A percentile compares a stretch with the other conserved stretches of the same genome.
Conservation (phyloP, 2,888 invertebrate genomes). For the Aporophyla nigra region DNA sequence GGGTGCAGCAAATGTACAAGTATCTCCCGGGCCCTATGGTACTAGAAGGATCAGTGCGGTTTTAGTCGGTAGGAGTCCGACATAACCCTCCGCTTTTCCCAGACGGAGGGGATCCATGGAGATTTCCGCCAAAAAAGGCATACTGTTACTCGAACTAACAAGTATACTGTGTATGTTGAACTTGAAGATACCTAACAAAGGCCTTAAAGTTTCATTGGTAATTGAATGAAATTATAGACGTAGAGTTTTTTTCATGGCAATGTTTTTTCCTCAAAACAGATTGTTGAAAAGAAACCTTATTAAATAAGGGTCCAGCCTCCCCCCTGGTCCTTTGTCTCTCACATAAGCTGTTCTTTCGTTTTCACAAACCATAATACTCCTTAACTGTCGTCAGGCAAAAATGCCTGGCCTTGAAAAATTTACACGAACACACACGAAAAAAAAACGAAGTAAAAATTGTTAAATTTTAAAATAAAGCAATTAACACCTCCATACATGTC, state of each 20-base stretch:
- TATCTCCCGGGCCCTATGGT: too few species aligned
- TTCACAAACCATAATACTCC: not conserved
- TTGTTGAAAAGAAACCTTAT: not conserved
- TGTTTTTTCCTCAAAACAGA: not conserved
- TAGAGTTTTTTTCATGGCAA: not conserved
- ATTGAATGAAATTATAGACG: not conserved
- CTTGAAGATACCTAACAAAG: constrained; percentile 11
- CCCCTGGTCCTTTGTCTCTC: too few species aligned
- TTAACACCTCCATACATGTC: constrained; percentile 67
- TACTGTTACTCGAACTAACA: constrained; percentile 17
- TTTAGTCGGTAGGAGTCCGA: too few species aligned
- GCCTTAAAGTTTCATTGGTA: constrained; percentile 1
- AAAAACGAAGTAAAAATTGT: not conserved
- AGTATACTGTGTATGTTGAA: constrained; percentile 12
- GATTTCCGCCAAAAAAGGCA: too few species aligned
- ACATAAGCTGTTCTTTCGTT: too few species aligned
- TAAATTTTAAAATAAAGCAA: constrained; percentile 32
- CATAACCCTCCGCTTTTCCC: too few species aligned
- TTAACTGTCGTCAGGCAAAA: not conserved
- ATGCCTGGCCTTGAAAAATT: not conserved
- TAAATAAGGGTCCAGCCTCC: too few species aligned
- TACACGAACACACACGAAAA: not conserved
- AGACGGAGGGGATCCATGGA: too few species aligned
- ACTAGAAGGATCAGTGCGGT: too few species aligned
- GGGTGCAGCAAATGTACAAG: too few species aligned